Evolutionary conservation across 1,140 invertebrate species (phyloP).

Genomic region (Ostrea edulis): DNA sequence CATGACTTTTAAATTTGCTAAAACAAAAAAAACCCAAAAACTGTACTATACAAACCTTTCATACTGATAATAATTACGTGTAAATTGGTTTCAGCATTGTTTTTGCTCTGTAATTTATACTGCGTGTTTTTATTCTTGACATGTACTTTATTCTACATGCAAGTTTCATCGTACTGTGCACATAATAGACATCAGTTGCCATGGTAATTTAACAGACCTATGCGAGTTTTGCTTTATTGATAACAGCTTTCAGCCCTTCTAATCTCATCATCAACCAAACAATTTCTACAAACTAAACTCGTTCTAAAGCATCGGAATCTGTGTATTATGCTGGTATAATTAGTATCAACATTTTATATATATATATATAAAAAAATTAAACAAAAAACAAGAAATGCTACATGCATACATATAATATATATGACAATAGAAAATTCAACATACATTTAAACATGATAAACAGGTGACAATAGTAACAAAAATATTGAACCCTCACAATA

Average conservation of each 20-base stretch:
- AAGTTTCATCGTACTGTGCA: background rate
- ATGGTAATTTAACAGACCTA: background rate
- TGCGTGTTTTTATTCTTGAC: too few species aligned
- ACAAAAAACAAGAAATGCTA: slow-evolving; percentile 32
- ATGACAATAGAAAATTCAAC: slow-evolving; percentile 16
- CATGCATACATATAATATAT: background rate
- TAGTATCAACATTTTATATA: background rate
- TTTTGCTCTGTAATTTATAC: too few species aligned
- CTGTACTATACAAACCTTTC: too few species aligned
- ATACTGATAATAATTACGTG: too few species aligned
- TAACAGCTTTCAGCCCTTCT: background rate
- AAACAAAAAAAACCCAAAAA: too few species aligned
- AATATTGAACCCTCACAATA: background rate
- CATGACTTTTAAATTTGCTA: too few species aligned
- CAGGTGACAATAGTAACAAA: background rate
- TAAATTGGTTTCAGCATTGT: too few species aligned
- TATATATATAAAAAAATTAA: background rate
- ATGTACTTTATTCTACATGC: background rate
- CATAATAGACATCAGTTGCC: background rate
- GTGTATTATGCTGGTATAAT: slow-evolving; percentile 23
- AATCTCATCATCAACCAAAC: slow-evolving; percentile 20
- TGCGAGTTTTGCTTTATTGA: background rate
- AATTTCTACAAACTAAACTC: slow-evolving; percentile 7
- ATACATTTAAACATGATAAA: slow-evolving; percentile 2
- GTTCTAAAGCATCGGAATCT: background rate